Percentiles rank a stretch among this genome's conserved stretches.
phyloP scores from a whole-genome alignment of 2,888 invertebrate genomes.

The Aquatica leii region DNA sequence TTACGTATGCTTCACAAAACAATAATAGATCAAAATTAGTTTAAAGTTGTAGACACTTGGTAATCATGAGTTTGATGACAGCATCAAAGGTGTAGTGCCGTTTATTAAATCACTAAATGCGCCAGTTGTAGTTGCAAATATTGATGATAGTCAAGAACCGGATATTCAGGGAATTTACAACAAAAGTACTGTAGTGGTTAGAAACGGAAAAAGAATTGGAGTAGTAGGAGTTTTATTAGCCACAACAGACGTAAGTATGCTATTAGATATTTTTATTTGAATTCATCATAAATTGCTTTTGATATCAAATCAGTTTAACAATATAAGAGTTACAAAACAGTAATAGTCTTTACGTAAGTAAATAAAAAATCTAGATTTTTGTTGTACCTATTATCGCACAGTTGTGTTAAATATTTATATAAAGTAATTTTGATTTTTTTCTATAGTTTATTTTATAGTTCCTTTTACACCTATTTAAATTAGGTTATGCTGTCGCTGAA shows the following conservation, averaged over 20 bases:
- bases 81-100: conserved; percentile 74
- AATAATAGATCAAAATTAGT: conserved; percentile 3
- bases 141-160: conserved; percentile 75
- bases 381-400: too few relatives aligned
- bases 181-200: conserved; percentile 71
- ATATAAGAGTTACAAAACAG: neutral
- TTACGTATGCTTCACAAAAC: conserved; percentile 64
- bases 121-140: conserved; percentile 78
- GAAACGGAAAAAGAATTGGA: conserved; percentile 74
- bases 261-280: neutral
- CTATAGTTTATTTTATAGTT: too few relatives aligned
- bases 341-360: neutral
- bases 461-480: too few relatives aligned
- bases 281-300: neutral
- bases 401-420: too few relatives aligned
- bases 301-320: neutral
- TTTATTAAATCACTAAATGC: conserved; percentile 71
- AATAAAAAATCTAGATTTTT: neutral
- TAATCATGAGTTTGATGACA: conserved; percentile 88
- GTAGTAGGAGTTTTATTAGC: conserved; percentile 80
- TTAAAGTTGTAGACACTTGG: conserved; percentile 76
- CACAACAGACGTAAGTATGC: conserved; percentile 70
- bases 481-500: too few relatives aligned
- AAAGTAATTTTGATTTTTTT: too few relatives aligned
- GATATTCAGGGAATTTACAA: conserved; percentile 67